Evolutionary conservation across 2,888 invertebrate genomes (phyloP).

Genomic region (Oasisia sp.): DNA sequence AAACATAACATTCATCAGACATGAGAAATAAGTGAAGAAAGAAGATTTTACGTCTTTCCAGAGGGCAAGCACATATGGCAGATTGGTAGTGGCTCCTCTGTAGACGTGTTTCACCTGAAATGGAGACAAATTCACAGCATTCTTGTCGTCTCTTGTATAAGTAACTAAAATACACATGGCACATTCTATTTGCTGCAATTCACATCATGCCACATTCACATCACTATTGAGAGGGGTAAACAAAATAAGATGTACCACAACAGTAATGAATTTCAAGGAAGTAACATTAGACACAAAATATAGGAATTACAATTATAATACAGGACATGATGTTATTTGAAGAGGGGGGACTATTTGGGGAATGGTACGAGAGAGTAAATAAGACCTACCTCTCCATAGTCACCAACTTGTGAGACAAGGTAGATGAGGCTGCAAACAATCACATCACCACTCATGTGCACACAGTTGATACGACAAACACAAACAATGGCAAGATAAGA

Average conservation of each 20-base stretch:
- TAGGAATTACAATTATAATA: too few species aligned
- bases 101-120: slow-evolving; percentile 52
- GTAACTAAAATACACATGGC: background rate
- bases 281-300: too few species aligned
- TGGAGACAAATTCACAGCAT: slow-evolving; percentile 13
- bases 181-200: background rate
- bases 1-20: background rate
- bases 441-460: background rate
- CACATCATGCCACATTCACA: background rate
- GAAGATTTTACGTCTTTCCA: slow-evolving; percentile 59
- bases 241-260: too few species aligned
- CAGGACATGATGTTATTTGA: too few species aligned
- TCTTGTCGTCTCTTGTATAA: background rate
- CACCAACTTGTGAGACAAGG: background rate
- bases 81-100: slow-evolving; percentile 48
- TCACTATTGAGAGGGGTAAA: background rate
- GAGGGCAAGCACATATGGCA: slow-evolving; percentile 50
- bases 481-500: background rate
- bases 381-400: background rate
- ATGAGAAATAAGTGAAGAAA: background rate
- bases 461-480: background rate
- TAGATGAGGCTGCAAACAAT: background rate
- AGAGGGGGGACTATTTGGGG: too few species aligned
- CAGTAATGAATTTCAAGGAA: too few species aligned
- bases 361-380: too few species aligned